Evolutionary conservation across 1,140 invertebrate genomes (phyloP).

Genomic region (Glossosoma conforme): DNA sequence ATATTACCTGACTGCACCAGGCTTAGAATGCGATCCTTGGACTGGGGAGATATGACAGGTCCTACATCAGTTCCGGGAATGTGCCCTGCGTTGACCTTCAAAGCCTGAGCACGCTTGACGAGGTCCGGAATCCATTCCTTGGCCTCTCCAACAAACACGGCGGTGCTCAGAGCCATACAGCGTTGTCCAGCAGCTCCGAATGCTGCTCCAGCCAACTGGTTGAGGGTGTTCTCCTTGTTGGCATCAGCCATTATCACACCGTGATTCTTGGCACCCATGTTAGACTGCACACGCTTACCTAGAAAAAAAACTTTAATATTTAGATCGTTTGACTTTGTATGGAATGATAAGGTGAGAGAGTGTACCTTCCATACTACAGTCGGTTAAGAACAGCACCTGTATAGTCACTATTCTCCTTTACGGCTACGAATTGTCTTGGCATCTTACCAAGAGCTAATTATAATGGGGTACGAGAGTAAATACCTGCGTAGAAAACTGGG

Average conservation of each 20-base stretch:
- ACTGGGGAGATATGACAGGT: constrained; percentile 90
- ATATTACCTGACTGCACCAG: constrained; percentile 72
- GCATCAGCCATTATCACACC: constrained; percentile 96
- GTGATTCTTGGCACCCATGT: constrained; percentile 99
- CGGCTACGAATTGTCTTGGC: too few relatives aligned
- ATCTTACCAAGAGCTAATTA: too few relatives aligned
- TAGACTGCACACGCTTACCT: constrained; percentile 96
- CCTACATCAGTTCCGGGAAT: constrained; percentile 92
- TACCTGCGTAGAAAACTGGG: too few relatives aligned
- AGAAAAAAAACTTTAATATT: too few relatives aligned
- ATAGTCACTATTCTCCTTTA: too few relatives aligned
- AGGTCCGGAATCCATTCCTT: constrained; percentile 93
- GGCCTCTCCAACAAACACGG: constrained; percentile 91
- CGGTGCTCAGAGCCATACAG: constrained; percentile 98
- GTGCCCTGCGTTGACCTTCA: constrained; percentile 93
- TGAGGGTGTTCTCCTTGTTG: constrained; percentile 94
- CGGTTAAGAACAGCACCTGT: not conserved
- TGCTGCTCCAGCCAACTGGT: constrained; percentile 90
- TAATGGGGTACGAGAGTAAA: too few relatives aligned
- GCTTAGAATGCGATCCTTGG: constrained; percentile 82
- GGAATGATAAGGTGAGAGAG: too few relatives aligned
- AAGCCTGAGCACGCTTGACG: constrained; percentile 76
- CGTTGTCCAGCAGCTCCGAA: constrained; percentile 93
- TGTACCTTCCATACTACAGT: too few relatives aligned
- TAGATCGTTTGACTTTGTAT: too few relatives aligned